phyloP scores from a whole-genome alignment of 2,113 vertebrate genomes.

The Anarhynchus alexandrinus region DNA sequence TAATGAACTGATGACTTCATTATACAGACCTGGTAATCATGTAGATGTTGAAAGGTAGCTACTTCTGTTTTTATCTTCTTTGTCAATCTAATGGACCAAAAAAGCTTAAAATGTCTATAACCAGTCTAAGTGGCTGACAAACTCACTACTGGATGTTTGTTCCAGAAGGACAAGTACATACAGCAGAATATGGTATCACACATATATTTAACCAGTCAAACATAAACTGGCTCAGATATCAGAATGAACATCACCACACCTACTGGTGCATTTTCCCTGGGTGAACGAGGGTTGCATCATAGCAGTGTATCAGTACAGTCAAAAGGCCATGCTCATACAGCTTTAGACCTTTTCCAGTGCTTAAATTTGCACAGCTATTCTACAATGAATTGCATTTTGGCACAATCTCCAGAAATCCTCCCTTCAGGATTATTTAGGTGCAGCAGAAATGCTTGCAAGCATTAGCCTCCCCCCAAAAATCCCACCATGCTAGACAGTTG shows the following conservation, averaged over 20 bases:
- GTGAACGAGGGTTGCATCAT: rapidly evolving
- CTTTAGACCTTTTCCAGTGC: neutral
- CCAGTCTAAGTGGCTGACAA: neutral
- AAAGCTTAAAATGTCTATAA: neutral
- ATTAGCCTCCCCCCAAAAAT: neutral
- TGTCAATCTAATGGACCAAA: neutral
- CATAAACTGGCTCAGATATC: neutral
- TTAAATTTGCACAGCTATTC: neutral
- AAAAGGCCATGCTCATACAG: neutral
- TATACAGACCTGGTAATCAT: neutral
- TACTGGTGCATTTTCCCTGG: neutral
- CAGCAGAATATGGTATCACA: neutral
- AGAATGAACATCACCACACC: neutral
- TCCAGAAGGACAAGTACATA: neutral
- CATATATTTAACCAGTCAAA: neutral
- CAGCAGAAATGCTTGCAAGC: neutral
- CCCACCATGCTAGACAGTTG: neutral
- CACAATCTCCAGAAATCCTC: neutral
- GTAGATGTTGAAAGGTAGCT: conserved; percentile 11
- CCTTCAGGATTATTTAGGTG: neutral
- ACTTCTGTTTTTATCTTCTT: conserved; percentile 6
- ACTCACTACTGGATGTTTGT: neutral
- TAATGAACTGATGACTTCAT: conserved; percentile 35
- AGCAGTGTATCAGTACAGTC: neutral
- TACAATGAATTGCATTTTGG: neutral